Conservation (phyloP, 2,113 vertebrate genomes). For the Speoplatyrhinus poulsoni region DNA sequence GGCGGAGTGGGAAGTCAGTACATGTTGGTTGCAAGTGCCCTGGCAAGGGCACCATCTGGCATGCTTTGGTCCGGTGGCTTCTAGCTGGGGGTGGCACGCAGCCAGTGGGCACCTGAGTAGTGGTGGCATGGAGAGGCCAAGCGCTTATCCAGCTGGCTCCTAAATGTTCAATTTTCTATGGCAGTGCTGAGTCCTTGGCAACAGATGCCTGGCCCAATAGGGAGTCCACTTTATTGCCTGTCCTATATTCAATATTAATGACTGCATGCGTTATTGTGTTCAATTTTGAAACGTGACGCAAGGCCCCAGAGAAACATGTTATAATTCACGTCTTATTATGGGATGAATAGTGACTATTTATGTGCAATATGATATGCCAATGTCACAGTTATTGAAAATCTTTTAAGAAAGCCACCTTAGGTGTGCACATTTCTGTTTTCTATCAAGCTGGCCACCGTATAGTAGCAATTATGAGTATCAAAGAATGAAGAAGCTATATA, state of each 20-base stretch:
- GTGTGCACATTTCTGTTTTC: conserved; percentile 15
- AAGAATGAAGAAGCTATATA: conserved; percentile 2
- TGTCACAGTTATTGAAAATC: background rate
- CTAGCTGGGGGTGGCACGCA: conserved; percentile 58
- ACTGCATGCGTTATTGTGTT: conserved; percentile 42
- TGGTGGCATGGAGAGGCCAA: conserved; percentile 59
- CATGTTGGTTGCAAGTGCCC: conserved; percentile 37
- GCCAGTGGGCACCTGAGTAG: conserved; percentile 66
- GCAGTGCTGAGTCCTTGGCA: conserved; percentile 60
- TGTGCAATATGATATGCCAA: background rate
- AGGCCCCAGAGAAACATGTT: conserved; percentile 21
- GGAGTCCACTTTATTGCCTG: conserved; percentile 61
- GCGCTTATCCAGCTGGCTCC: conserved; percentile 72
- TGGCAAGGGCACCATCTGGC: conserved; percentile 71
- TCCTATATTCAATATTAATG: conserved; percentile 55
- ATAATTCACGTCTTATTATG: background rate
- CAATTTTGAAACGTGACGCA: conserved; percentile 11
- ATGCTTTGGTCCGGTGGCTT: conserved; percentile 59
- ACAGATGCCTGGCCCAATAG: conserved; percentile 71
- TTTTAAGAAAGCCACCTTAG: conserved; percentile 32
- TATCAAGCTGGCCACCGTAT: conserved; percentile 2
- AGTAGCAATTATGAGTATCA: background rate
- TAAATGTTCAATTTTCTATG: conserved; percentile 77
- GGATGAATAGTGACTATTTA: conserved; percentile 1
- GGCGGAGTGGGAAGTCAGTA: conserved; percentile 21